phyloP scores from a whole-genome alignment of 1,140 invertebrate species.

The Caenorhabditis briggsae region DNA sequence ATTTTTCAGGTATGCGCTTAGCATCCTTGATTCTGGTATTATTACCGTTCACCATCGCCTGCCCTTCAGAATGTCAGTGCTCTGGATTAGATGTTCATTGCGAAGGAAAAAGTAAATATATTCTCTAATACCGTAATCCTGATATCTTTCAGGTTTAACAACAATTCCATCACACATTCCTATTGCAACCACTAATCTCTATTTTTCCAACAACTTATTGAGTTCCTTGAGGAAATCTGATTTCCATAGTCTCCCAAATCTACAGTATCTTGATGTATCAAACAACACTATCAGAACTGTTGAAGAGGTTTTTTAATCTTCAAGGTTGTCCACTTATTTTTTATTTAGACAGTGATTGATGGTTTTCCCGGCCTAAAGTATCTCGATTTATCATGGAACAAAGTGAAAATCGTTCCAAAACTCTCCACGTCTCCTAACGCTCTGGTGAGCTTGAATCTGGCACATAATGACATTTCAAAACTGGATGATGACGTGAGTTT shows the following conservation, averaged over 20 bases:
- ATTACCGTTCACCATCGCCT: background rate
- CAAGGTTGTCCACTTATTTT: background rate
- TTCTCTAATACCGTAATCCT: no score
- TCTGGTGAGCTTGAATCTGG: conserved; percentile 10
- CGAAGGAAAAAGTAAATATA: conserved; percentile 26
- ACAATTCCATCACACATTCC: background rate
- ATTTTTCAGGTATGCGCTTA: conserved; percentile 13
- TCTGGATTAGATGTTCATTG: conserved; percentile 34
- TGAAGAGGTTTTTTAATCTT: conserved; percentile 15
- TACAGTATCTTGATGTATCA: conserved; percentile 1
- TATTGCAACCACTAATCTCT: conserved; percentile 25
- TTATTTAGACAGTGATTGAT: conserved; percentile 1
- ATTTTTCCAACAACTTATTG: conserved; percentile 13
- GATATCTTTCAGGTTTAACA: background rate
- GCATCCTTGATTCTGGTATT: background rate
- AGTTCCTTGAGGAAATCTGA: background rate
- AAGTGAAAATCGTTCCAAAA: background rate
- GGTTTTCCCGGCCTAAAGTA: conserved; percentile 10
- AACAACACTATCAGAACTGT: conserved; percentile 13
- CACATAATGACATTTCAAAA: conserved; percentile 28
- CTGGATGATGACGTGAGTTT: conserved; percentile 7
- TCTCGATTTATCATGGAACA: conserved; percentile 25
- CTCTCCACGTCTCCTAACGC: conserved; percentile 13
- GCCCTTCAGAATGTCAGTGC: conserved; percentile 8
- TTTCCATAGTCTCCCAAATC: background rate